A percentile compares a stretch with the other conserved stretches of the same genome.
Evolutionary conservation across 2,888 invertebrate species (phyloP).

Genomic region (Leptinotarsa rubiginosa): DNA sequence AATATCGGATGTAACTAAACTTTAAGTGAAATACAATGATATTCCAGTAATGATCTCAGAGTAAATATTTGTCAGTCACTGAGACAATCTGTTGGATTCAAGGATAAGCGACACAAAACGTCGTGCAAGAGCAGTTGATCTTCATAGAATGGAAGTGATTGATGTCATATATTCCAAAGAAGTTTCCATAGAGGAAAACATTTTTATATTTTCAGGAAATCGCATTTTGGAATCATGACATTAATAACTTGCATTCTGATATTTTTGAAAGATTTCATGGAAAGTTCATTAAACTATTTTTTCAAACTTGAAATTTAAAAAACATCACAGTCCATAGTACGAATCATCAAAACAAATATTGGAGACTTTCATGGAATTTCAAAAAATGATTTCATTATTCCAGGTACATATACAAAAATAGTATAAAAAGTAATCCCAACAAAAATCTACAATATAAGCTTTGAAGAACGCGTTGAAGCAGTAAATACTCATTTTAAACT

Average conservation of each 20-base stretch:
- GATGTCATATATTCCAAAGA: not conserved
- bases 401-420: not conserved
- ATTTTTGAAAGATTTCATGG: not conserved
- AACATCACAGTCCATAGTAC: constrained; percentile 12
- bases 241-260: too few relatives aligned
- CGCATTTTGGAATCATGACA: too few relatives aligned
- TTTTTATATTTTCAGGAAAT: too few relatives aligned
- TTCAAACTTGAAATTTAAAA: not conserved
- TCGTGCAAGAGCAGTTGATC: not conserved
- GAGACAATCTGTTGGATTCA: not conserved
- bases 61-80: too few relatives aligned
- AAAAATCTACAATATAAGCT: not conserved
- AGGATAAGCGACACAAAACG: not conserved
- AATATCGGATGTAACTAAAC: not conserved
- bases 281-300: not conserved
- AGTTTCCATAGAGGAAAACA: too few relatives aligned
- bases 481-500: constrained; percentile 37
- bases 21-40: not conserved
- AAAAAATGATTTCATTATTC: not conserved
- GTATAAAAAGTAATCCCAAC: not conserved
- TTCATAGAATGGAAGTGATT: not conserved
- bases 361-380: not conserved
- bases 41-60: too few relatives aligned
- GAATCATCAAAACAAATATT: constrained; percentile 2
- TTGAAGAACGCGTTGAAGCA: not conserved